Conservation (phyloP, 2,888 invertebrate genomes). For the Agrotis clavis region DNA sequence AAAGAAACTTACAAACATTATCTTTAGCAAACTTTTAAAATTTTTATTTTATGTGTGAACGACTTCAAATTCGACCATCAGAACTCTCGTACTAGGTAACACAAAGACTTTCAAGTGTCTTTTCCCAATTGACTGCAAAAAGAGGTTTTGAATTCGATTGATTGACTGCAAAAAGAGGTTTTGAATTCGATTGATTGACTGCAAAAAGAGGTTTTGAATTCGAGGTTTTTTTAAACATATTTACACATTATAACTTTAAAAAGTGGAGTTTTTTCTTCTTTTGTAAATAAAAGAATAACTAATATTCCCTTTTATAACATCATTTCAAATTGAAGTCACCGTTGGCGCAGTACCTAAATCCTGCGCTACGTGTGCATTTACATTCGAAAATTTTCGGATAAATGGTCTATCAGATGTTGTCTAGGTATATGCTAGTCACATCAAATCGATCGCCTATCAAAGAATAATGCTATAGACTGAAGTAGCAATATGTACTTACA, state of each 20-base stretch:
- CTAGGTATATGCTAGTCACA: slow-evolving; percentile 18
- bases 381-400: not conserved
- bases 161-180: too few relatives aligned
- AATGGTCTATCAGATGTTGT: not conserved
- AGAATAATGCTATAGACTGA: slow-evolving; percentile 50
- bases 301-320: slow-evolving; percentile 20
- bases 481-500: slow-evolving; percentile 50
- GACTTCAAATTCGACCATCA: not conserved
- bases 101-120: not conserved
- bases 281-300: slow-evolving; percentile 49
- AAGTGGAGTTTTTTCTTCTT: slow-evolving; percentile 34
- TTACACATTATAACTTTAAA: not conserved
- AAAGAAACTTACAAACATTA: too few relatives aligned
- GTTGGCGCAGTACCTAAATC: too few relatives aligned
- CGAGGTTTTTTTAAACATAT: not conserved
- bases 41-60: not conserved
- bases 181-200: too few relatives aligned
- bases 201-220: not conserved
- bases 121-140: too few relatives aligned
- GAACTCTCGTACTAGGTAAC: not conserved
- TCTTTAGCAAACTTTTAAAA: too few relatives aligned
- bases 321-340: not conserved
- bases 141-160: too few relatives aligned
- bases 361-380: too few relatives aligned
- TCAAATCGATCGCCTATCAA: slow-evolving; percentile 2